A percentile compares a stretch with the other conserved stretches of the same genome.
Conservation (phyloP, 2,888 invertebrate genomes). For the Lycocerus yunnanus region DNA sequence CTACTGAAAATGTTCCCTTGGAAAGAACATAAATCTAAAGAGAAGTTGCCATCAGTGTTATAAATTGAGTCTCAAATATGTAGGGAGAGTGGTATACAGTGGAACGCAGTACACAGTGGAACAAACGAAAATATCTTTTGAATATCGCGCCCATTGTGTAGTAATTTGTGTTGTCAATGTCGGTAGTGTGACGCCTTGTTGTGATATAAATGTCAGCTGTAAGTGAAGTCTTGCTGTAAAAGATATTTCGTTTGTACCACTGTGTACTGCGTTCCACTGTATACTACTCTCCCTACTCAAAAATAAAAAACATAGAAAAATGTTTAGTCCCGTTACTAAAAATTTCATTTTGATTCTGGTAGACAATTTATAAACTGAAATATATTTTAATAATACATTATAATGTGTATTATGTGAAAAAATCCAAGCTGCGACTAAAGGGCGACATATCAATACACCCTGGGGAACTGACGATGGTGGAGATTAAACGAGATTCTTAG, state of each 20-base stretch:
- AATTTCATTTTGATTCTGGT: neutral
- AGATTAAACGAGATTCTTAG: slow-evolving; percentile 10
- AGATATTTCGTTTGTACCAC: no score
- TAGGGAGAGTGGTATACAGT: no score
- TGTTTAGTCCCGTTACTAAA: neutral
- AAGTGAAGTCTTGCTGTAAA: no score
- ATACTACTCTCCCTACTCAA: no score
- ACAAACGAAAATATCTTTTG: no score
- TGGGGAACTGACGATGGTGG: slow-evolving; percentile 1
- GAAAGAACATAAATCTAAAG: neutral
- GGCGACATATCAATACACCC: neutral
- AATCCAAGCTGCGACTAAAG: neutral
- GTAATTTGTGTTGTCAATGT: no score
- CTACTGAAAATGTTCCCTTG: neutral
- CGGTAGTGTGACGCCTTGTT: no score
- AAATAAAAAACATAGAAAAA: neutral
- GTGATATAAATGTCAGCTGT: no score
- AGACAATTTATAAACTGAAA: neutral
- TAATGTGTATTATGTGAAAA: neutral
- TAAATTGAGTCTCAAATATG: neutral
- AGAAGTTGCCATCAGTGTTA: neutral
- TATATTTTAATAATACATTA: neutral
- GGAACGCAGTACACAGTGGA: no score
- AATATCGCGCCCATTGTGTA: no score
- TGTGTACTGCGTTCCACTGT: no score